Evolutionary conservation across 2,797 vertebrate genomes (phyloP).

Genomic region (Smutsia gigantea): DNA sequence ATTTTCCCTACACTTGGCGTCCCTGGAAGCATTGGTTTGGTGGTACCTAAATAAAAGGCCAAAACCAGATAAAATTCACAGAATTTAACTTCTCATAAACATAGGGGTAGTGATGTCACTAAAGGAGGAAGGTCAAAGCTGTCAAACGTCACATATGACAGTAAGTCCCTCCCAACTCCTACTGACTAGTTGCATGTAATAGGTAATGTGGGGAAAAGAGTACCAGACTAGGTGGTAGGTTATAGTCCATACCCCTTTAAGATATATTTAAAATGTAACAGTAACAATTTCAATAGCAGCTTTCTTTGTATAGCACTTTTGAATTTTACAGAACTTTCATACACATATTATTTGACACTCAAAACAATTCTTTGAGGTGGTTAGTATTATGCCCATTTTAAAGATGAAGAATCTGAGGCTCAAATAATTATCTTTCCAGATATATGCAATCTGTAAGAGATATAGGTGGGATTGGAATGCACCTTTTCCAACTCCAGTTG

Average conservation of each 20-base stretch:
- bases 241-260: not conserved
- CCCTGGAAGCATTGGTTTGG: not conserved
- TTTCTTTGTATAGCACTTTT: not conserved
- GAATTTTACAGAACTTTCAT: not conserved
- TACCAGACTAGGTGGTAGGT: rapidly evolving
- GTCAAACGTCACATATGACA: not conserved
- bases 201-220: rapidly evolving
- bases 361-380: not conserved
- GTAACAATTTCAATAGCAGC: not conserved
- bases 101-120: not conserved
- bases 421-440: not conserved
- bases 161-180: not conserved
- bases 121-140: not conserved
- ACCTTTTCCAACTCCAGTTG: not conserved
- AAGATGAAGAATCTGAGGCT: not conserved
- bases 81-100: not conserved
- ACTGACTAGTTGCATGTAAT: not conserved
- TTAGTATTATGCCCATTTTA: not conserved
- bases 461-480: not conserved
- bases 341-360: not conserved
- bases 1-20: not conserved
- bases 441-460: not conserved
- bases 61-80: not conserved
- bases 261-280: not conserved
- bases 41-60: not conserved